These are phyloP conservation scores for Apamea epomidion DNA, from an alignment of 2,888 invertebrate genomes.

Conservation along the genomic window DNA sequence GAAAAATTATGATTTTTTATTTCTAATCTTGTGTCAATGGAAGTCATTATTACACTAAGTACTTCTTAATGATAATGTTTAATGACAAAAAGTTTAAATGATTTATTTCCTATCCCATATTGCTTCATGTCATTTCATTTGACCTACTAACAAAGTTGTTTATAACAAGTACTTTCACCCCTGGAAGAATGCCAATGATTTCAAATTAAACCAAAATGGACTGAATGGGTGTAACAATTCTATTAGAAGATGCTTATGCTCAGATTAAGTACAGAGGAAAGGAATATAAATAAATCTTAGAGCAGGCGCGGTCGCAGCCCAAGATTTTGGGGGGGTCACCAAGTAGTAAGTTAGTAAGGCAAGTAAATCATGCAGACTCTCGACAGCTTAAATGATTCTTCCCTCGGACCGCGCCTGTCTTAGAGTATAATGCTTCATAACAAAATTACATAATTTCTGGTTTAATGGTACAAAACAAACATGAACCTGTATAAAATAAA, in stretches of 20 bases:
- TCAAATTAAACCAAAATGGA: constrained; percentile 2
- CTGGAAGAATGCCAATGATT: constrained; percentile 32
- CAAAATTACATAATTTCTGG: neutral
- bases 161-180: constrained; percentile 31
- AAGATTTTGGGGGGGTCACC: too few species aligned
- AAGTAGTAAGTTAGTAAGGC: too few species aligned
- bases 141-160: constrained; percentile 30
- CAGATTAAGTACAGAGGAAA: neutral
- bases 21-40: neutral
- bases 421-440: neutral
- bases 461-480: neutral
- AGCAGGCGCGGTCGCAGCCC: too few species aligned
- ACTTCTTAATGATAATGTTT: neutral
- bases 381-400: too few species aligned
- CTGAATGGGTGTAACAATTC: constrained; percentile 3
- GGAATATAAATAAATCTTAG: neutral
- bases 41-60: neutral
- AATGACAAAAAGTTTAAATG: neutral
- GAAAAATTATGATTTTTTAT: neutral
- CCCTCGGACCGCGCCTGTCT: neutral
- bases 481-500: neutral
- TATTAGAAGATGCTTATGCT: neutral
- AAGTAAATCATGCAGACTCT: too few species aligned
- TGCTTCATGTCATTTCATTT: neutral
- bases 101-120: neutral